Conservation (phyloP, 2,888 invertebrate species). For the Eristalis intricaria region DNA sequence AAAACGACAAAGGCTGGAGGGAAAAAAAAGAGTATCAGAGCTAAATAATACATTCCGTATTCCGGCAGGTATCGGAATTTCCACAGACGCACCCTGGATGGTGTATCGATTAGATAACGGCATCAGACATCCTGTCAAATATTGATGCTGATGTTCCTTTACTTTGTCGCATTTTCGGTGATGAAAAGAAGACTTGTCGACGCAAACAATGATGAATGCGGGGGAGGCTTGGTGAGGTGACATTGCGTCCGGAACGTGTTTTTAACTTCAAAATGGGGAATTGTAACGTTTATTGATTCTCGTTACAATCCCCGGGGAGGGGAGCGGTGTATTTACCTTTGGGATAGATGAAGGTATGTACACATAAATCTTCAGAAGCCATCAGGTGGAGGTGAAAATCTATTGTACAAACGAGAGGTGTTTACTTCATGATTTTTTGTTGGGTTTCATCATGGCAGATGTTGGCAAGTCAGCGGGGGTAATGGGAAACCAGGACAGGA, state of each 20-base stretch:
- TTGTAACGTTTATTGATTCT: not conserved
- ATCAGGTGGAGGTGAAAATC: not conserved
- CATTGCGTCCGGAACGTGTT: not conserved
- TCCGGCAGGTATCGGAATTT: not conserved
- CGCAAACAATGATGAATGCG: constrained; percentile 22
- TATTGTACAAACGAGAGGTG: not conserved
- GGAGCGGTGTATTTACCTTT: not conserved
- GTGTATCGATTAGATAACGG: constrained; percentile 5
- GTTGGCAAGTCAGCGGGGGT: too few relatives aligned
- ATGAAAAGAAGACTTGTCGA: constrained; percentile 21
- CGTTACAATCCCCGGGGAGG: not conserved
- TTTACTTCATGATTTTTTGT: not conserved
- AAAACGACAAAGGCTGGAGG: not conserved
- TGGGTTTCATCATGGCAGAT: too few relatives aligned
- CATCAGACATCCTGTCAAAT: constrained; percentile 31
- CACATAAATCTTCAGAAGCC: not conserved
- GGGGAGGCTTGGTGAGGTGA: not conserved
- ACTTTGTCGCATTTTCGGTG: constrained; percentile 1
- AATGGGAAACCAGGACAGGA: too few relatives aligned
- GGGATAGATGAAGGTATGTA: not conserved
- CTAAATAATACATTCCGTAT: not conserved
- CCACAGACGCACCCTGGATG: not conserved
- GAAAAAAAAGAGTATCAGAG: not conserved
- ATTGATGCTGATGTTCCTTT: constrained; percentile 17
- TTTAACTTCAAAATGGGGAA: not conserved